phyloP scores from a whole-genome alignment of 1,140 invertebrate genomes.

The Diorhabda elongata region DNA sequence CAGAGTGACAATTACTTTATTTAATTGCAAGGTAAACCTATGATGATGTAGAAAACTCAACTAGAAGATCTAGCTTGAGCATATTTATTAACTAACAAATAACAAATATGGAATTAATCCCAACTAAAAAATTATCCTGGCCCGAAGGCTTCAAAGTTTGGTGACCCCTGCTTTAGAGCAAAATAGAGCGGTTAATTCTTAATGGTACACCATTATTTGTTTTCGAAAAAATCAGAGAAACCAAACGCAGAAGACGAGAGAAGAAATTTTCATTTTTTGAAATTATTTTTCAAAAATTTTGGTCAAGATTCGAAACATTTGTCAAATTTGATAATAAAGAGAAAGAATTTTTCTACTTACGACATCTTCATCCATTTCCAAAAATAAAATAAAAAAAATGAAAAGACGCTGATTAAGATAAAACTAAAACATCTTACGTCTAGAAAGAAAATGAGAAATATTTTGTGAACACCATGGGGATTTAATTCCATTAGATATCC shows the following conservation, averaged over 20 bases:
- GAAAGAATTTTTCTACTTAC: slow-evolving; percentile 12
- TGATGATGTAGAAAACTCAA: no score
- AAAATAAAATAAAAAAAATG: not conserved
- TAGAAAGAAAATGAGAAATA: not conserved
- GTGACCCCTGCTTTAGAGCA: no score
- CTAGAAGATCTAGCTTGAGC: no score
- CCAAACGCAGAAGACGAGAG: not conserved
- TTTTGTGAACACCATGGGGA: not conserved
- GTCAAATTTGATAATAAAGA: not conserved
- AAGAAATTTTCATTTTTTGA: not conserved
- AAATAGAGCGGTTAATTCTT: no score
- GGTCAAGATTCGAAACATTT: no score
- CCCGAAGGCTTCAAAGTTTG: no score
- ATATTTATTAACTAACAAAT: no score
- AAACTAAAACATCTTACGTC: slow-evolving; percentile 11
- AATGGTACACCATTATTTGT: not conserved
- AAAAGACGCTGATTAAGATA: not conserved
- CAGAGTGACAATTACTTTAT: no score
- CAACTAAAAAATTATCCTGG: no score
- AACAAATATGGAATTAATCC: no score
- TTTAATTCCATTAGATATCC: slow-evolving; percentile 12
- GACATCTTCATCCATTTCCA: slow-evolving; percentile 7
- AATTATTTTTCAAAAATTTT: no score
- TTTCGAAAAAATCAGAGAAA: not conserved
- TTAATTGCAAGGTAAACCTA: no score